phyloP scores from a whole-genome alignment of 2,113 vertebrate species.

The Felis chaus region DNA sequence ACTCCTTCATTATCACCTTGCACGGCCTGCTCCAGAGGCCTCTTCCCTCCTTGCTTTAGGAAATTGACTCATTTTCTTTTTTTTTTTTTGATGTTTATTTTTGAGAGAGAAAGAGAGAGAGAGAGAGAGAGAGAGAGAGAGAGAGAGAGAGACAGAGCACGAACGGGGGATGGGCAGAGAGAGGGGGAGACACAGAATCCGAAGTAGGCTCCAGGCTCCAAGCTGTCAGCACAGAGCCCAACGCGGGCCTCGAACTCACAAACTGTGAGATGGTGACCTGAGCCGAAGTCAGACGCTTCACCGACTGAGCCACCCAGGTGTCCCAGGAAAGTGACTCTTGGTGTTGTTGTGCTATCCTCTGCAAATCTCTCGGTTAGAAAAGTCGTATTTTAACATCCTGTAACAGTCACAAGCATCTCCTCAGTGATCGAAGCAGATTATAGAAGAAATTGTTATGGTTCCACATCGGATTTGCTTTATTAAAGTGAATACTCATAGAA shows the following conservation, averaged over 20 bases:
- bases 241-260: too few relatives aligned
- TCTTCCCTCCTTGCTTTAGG: background rate
- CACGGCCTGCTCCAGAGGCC: fast-evolving
- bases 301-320: too few relatives aligned
- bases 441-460: background rate
- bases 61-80: background rate
- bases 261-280: too few relatives aligned
- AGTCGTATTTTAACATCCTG: background rate
- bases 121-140: too few relatives aligned
- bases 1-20: fast-evolving
- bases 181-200: too few relatives aligned
- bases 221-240: too few relatives aligned
- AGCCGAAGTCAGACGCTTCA: too few relatives aligned
- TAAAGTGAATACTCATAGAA: background rate
- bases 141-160: too few relatives aligned
- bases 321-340: background rate
- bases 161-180: too few relatives aligned
- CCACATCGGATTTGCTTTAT: background rate
- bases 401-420: fast-evolving
- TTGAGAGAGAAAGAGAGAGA: too few relatives aligned
- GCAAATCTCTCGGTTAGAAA: background rate
- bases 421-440: background rate
- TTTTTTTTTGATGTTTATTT: too few relatives aligned
- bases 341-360: fast-evolving
- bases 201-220: too few relatives aligned